Evolutionary conservation across 1,140 invertebrate species (phyloP).

Genomic region (Lasioglossum baleicum): DNA sequence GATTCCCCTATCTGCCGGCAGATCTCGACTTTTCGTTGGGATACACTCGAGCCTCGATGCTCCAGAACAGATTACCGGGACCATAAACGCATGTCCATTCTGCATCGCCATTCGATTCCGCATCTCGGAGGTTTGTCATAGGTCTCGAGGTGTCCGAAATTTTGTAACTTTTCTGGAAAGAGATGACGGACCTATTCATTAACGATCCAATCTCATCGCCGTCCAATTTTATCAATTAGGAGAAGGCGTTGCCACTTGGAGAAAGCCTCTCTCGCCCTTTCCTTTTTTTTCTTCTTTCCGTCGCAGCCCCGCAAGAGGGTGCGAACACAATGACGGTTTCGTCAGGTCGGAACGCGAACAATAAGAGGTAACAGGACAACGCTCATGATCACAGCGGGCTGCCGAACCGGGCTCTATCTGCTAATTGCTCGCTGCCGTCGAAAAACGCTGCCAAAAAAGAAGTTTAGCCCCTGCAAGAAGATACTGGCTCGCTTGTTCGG

Average conservation of each 20-base stretch:
- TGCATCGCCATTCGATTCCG: not conserved
- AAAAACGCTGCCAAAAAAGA: not conserved
- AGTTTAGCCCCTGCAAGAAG: not conserved
- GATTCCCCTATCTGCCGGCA: slow-evolving; percentile 8
- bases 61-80: not conserved
- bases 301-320: slow-evolving; percentile 39
- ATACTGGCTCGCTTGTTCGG: no score
- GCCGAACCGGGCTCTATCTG: slow-evolving; percentile 54
- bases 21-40: slow-evolving; percentile 1
- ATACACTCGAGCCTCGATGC: not conserved
- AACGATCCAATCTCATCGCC: slow-evolving; percentile 19
- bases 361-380: slow-evolving; percentile 44
- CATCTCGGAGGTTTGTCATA: no score
- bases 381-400: slow-evolving; percentile 43
- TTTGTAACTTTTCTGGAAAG: no score
- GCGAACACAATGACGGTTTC: slow-evolving; percentile 61
- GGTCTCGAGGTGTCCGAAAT: no score
- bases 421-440: slow-evolving; percentile 63
- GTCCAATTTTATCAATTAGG: slow-evolving; percentile 61
- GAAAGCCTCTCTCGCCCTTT: slow-evolving; percentile 25
- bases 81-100: not conserved
- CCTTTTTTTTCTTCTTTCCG: slow-evolving; percentile 28
- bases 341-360: slow-evolving; percentile 50
- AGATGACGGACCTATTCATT: not conserved
- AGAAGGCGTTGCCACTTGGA: slow-evolving; percentile 43